phyloP scores from a whole-genome alignment of 2,888 invertebrate genomes.

The Cheilosia grossa region DNA sequence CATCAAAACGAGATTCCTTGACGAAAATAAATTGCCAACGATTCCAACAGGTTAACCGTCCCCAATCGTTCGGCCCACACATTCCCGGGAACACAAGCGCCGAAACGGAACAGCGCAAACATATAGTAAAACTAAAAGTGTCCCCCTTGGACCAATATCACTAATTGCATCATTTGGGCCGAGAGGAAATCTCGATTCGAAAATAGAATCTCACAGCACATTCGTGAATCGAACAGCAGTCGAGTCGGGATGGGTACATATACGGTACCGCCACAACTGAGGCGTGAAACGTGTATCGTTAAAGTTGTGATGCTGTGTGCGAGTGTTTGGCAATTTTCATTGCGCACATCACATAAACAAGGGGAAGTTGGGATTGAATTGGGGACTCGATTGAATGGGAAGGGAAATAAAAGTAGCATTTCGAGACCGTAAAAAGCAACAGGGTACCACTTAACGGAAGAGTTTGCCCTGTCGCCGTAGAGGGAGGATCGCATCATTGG shows the following conservation, averaged over 20 bases:
- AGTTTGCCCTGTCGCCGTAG: slow-evolving; percentile 36
- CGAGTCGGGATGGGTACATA: background rate
- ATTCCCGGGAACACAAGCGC: slow-evolving; percentile 39
- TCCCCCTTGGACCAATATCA: slow-evolving; percentile 74
- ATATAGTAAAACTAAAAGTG: slow-evolving; percentile 68
- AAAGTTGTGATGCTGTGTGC: slow-evolving; percentile 58
- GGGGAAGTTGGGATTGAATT: slow-evolving; percentile 34
- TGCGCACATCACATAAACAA: slow-evolving; percentile 68
- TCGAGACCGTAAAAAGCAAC: slow-evolving; percentile 47
- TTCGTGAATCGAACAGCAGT: slow-evolving; percentile 14
- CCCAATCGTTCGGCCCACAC: slow-evolving; percentile 53
- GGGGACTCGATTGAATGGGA: slow-evolving; percentile 41
- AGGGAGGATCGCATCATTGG: slow-evolving; percentile 49
- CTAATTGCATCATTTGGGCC: slow-evolving; percentile 73
- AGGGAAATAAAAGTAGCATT: slow-evolving; percentile 59
- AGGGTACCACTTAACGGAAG: slow-evolving; percentile 60
- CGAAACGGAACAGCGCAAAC: slow-evolving; percentile 26
- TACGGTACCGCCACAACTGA: slow-evolving; percentile 24
- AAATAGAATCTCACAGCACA: slow-evolving; percentile 61
- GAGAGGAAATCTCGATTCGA: slow-evolving; percentile 57
- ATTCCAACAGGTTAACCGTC: slow-evolving; percentile 72
- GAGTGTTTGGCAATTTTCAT: slow-evolving; percentile 56
- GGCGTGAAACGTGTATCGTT: slow-evolving; percentile 63
- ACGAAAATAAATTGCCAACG: slow-evolving; percentile 69
- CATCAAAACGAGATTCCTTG: slow-evolving; percentile 68